phyloP scores from a whole-genome alignment of 2,888 invertebrate species.

The Drosophila limbata region DNA sequence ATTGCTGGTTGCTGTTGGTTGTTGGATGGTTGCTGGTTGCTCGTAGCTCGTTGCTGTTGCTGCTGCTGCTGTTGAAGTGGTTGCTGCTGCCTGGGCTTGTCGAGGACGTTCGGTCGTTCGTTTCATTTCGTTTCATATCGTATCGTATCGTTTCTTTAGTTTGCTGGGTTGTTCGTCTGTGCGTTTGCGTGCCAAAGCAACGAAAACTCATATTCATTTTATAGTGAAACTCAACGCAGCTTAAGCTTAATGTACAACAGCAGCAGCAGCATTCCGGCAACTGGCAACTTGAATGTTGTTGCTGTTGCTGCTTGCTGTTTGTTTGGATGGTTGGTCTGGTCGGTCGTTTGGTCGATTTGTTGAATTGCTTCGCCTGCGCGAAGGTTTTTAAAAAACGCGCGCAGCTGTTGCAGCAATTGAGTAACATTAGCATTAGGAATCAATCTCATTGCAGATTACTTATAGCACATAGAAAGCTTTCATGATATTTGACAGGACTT shows the following conservation, averaged over 20 bases:
- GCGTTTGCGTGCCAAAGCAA: conserved; percentile 76
- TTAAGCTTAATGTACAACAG: conserved; percentile 65
- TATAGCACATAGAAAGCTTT: background rate
- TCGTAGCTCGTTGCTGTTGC: conserved; percentile 30
- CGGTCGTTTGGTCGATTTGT: conserved; percentile 36
- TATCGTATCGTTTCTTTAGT: conserved; percentile 36
- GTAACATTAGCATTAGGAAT: conserved; percentile 1
- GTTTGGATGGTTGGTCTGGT: conserved; percentile 33
- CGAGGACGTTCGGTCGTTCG: conserved; percentile 75
- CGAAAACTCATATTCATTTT: conserved; percentile 76
- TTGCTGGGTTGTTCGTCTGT: conserved; percentile 53
- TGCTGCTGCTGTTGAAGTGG: conserved; percentile 28
- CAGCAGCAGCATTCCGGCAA: conserved; percentile 55
- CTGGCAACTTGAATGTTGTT: conserved; percentile 61
- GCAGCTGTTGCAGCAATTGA: conserved; percentile 48
- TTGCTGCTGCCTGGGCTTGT: conserved; percentile 66
- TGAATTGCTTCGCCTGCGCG: conserved; percentile 63
- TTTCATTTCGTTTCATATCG: conserved; percentile 40
- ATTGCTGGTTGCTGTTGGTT: conserved; percentile 54
- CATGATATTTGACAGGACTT: background rate
- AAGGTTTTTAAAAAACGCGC: conserved; percentile 60
- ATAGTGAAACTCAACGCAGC: conserved; percentile 76
- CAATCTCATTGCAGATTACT: background rate
- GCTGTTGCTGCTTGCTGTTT: conserved; percentile 41
- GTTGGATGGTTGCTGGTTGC: conserved; percentile 44